These are phyloP conservation scores for Actinernus sp. DNA, from an alignment of 92 coral and sea anemone genomes.

Conservation along the genomic window DNA sequence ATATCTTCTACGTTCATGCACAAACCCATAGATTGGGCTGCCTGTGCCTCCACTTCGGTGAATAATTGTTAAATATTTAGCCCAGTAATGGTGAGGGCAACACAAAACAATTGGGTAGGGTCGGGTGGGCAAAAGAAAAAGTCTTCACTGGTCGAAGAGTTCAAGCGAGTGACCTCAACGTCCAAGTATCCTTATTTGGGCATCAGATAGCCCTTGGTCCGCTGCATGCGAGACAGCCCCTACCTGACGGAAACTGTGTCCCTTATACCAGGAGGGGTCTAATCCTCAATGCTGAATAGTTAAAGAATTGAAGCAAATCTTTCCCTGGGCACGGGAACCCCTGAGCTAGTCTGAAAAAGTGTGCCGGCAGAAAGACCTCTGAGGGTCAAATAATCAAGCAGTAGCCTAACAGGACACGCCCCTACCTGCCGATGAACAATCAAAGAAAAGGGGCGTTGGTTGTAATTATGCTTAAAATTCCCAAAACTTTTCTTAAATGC, in stretches of 20 bases:
- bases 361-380: background rate
- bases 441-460: background rate
- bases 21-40: too few relatives aligned
- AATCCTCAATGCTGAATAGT: background rate
- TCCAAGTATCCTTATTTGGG: conserved; percentile 1
- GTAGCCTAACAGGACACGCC: background rate
- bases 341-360: too few relatives aligned
- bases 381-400: background rate
- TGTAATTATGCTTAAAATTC: background rate
- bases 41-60: too few relatives aligned
- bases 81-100: too few relatives aligned
- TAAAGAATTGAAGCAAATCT: too few relatives aligned
- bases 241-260: conserved; percentile 7
- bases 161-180: too few relatives aligned
- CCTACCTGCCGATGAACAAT: background rate
- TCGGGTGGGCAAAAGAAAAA: too few relatives aligned
- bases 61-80: too few relatives aligned
- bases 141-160: too few relatives aligned
- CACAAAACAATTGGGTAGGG: too few relatives aligned
- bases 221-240: conserved; percentile 4
- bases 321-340: too few relatives aligned
- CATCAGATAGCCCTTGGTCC: background rate
- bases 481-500: conserved; percentile 1
- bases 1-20: too few relatives aligned
- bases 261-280: conserved; percentile 1